Evolutionary conservation across 1,140 invertebrate species (phyloP).

Genomic region (Laodelphax striatellus): DNA sequence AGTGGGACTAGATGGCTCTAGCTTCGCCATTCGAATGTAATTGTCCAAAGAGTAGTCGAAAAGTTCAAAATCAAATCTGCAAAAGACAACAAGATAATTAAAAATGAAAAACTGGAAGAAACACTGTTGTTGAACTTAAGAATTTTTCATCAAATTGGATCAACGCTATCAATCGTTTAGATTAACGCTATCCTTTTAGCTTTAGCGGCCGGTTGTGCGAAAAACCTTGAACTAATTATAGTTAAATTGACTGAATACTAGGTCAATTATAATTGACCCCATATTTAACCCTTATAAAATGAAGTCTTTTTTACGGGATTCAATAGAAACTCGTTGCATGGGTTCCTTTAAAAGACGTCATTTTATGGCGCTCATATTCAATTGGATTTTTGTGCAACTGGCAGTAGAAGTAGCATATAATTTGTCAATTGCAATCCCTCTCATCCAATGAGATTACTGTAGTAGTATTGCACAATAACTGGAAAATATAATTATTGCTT

Average conservation of each 20-base stretch:
- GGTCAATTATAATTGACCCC: no score
- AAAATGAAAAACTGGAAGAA: conserved; percentile 1
- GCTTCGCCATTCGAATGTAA: conserved; percentile 46
- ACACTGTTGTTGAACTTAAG: not conserved
- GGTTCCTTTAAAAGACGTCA: no score
- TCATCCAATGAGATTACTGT: no score
- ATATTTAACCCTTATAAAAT: not conserved
- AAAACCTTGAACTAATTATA: no score
- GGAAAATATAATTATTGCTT: no score
- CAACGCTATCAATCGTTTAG: no score
- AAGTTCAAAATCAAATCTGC: conserved; percentile 70
- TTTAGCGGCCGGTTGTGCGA: not conserved
- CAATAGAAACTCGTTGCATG: not conserved
- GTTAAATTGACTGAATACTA: no score
- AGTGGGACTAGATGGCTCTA: not conserved
- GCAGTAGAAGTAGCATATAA: not conserved
- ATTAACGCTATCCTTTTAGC: no score
- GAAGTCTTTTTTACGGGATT: not conserved
- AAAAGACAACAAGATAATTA: conserved; percentile 24
- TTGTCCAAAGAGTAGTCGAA: conserved; percentile 68
- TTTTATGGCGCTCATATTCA: not conserved
- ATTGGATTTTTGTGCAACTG: not conserved
- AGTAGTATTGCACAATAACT: no score
- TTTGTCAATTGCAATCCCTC: no score
- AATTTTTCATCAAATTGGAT: no score